Conservation (phyloP, 2,888 invertebrate genomes). For the Creontiades dilutus region DNA sequence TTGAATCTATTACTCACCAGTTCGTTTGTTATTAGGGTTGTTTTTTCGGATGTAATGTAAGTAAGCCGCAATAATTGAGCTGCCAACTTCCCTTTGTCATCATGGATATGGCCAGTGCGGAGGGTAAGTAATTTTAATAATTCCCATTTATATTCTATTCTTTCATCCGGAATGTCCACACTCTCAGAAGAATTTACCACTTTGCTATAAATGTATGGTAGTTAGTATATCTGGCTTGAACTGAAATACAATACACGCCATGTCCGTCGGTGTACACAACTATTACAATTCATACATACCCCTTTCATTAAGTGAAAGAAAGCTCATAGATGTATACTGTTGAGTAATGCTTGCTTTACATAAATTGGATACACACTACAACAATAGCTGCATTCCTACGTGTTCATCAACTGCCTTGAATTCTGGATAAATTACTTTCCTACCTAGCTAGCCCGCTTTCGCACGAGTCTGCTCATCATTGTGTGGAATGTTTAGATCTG, state of each 20-base stretch:
- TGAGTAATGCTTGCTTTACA: no score
- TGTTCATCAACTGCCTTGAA: background rate
- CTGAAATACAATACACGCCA: background rate
- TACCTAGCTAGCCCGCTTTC: background rate
- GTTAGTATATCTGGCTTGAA: no score
- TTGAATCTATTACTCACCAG: no score
- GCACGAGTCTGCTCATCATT: background rate
- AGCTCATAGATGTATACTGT: no score
- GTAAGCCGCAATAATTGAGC: background rate
- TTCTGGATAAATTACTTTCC: background rate
- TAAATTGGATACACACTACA: no score
- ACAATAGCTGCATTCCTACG: background rate
- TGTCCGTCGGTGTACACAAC: background rate
- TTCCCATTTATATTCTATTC: background rate
- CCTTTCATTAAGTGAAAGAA: no score
- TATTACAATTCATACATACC: no score
- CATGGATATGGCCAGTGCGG: slow-evolving; percentile 80
- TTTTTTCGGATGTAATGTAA: slow-evolving; percentile 1
- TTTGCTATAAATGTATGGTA: no score
- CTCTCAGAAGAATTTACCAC: no score
- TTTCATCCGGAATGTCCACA: background rate
- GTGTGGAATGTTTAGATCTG: background rate
- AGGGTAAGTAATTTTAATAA: slow-evolving; percentile 77
- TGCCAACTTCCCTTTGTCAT: slow-evolving; percentile 72
- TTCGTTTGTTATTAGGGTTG: no score